These are phyloP conservation scores for Lycodopsis pacificus DNA, from an alignment of 2,797 vertebrate genomes.

Conservation along the genomic window DNA sequence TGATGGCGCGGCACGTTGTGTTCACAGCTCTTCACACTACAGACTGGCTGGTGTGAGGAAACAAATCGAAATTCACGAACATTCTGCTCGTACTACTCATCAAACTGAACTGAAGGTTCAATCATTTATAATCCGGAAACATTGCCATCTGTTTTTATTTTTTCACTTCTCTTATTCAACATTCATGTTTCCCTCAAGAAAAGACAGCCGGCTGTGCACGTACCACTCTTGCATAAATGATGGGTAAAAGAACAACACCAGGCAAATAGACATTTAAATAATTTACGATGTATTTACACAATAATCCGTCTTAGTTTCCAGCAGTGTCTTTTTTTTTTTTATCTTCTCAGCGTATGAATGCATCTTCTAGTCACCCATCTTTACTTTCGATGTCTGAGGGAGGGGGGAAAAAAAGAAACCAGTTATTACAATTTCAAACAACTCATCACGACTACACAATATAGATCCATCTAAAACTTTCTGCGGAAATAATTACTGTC, in stretches of 20 bases:
- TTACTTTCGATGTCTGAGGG: slow-evolving; percentile 95
- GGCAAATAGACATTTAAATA: slow-evolving; percentile 92
- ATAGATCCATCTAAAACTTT: neutral
- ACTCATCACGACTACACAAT: neutral
- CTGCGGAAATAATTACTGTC: neutral
- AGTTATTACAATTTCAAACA: slow-evolving; percentile 17
- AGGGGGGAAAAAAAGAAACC: neutral
- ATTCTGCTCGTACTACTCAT: neutral
- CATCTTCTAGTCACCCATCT: slow-evolving; percentile 94
- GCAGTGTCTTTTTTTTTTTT: slow-evolving; percentile 65
- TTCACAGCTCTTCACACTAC: neutral
- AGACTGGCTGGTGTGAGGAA: neutral
- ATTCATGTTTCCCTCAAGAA: slow-evolving; percentile 10
- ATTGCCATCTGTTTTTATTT: neutral
- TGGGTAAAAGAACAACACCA: slow-evolving; percentile 79
- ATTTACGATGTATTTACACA: slow-evolving; percentile 93
- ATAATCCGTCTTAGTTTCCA: slow-evolving; percentile 83
- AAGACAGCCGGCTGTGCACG: neutral
- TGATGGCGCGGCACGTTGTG: neutral
- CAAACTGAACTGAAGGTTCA: neutral
- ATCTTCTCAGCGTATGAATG: slow-evolving; percentile 57
- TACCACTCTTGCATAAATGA: slow-evolving; percentile 76
- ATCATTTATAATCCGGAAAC: slow-evolving; percentile 3
- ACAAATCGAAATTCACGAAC: neutral
- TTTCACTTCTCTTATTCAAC: slow-evolving; percentile 11